phyloP scores from a whole-genome alignment of 2,113 vertebrate genomes.

The Peromyscus polionotus region DNA sequence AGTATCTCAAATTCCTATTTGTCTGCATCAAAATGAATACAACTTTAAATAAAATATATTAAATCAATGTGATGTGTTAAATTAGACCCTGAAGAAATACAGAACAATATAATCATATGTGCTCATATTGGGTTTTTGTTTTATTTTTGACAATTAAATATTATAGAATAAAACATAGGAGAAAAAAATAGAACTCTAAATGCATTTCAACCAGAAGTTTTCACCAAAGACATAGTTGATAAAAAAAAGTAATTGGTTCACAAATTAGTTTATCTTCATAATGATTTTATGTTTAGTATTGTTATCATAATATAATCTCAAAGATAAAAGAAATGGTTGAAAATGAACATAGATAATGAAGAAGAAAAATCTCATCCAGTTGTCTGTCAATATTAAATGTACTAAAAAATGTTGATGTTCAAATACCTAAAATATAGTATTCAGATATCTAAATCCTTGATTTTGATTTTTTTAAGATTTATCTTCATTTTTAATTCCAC shows the following conservation, averaged over 20 bases:
- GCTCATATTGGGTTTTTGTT: constrained; percentile 2
- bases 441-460: constrained; percentile 4
- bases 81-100: not conserved
- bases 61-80: too few relatives aligned
- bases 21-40: not conserved
- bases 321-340: not conserved
- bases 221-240: not conserved
- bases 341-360: not conserved
- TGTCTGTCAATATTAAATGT: not conserved
- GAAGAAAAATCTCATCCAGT: constrained; percentile 3
- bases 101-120: not conserved
- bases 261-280: constrained; percentile 5
- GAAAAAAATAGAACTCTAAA: not conserved
- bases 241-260: not conserved
- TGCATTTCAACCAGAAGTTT: constrained; percentile 8
- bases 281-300: constrained; percentile 40
- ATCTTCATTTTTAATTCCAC: not conserved
- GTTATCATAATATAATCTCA: not conserved
- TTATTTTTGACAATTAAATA: constrained; percentile 25
- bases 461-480: not conserved
- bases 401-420: constrained; percentile 12
- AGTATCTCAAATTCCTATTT: constrained; percentile 24
- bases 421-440: constrained; percentile 15
- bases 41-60: not conserved
- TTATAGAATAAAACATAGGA: not conserved